These are phyloP conservation scores for Tenthredo livida DNA, from an alignment of 2,888 invertebrate species.

Conservation along the genomic window DNA sequence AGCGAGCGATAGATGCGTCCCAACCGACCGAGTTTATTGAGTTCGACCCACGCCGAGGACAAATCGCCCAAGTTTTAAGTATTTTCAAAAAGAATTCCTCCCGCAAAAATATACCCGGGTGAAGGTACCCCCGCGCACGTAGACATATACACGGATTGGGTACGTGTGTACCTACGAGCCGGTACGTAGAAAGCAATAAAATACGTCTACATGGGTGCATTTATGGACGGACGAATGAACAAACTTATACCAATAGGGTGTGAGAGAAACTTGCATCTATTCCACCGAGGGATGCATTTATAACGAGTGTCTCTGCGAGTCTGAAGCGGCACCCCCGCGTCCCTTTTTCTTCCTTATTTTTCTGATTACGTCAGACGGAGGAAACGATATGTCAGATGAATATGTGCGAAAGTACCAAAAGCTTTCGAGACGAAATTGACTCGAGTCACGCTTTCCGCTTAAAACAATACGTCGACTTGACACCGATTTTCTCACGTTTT, in stretches of 20 bases:
- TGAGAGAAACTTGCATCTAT: slow-evolving; percentile 64
- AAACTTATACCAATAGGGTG: slow-evolving; percentile 37
- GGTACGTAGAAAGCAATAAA: slow-evolving; percentile 65
- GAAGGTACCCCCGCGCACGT: slow-evolving; percentile 13
- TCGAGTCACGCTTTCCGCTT: not conserved
- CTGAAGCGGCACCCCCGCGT: slow-evolving; percentile 57
- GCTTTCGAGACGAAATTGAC: not conserved
- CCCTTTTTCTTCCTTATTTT: not conserved
- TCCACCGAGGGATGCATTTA: slow-evolving; percentile 68
- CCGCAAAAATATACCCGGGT: slow-evolving; percentile 66
- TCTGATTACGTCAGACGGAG: slow-evolving; percentile 33
- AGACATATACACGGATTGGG: not conserved
- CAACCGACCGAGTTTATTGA: slow-evolving; percentile 60
- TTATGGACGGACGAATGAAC: slow-evolving; percentile 60
- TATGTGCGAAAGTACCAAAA: not conserved
- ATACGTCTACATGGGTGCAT: slow-evolving; percentile 73
- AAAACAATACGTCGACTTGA: not conserved
- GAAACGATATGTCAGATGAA: not conserved
- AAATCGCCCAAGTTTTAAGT: slow-evolving; percentile 74
- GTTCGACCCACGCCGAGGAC: slow-evolving; percentile 67
- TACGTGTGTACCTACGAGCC: not conserved
- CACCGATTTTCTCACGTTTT: slow-evolving; percentile 68
- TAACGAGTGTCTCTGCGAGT: slow-evolving; percentile 63
- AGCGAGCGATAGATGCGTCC: slow-evolving; percentile 54
- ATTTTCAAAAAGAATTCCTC: slow-evolving; percentile 71